Percentiles rank a stretch among this genome's conserved stretches.
These are phyloP conservation scores for Menidia menidia DNA, from an alignment of 2,797 vertebrate genomes.

Conservation along the genomic window DNA sequence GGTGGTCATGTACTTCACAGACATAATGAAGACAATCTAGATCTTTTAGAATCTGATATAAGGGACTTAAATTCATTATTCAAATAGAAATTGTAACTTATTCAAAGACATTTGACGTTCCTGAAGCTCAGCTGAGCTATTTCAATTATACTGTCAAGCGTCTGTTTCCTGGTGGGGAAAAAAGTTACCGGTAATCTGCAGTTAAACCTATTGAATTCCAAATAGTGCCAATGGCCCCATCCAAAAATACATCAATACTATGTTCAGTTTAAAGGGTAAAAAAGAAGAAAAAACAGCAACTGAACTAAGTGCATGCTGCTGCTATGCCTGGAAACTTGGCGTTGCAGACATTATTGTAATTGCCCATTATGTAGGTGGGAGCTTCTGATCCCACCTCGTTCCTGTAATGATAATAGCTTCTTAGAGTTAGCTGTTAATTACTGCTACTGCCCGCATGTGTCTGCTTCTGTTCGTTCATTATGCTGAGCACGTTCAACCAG, in stretches of 20 bases:
- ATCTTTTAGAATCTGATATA: not conserved
- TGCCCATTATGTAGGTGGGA: slow-evolving; percentile 66
- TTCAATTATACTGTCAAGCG: slow-evolving; percentile 17
- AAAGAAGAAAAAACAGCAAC: not conserved
- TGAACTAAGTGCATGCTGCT: not conserved
- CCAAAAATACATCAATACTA: not conserved
- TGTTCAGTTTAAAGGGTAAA: not conserved
- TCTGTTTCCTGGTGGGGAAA: not conserved
- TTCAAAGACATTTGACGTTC: not conserved
- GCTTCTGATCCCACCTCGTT: slow-evolving; percentile 61
- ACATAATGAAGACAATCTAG: slow-evolving; percentile 1
- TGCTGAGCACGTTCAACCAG: slow-evolving; percentile 54
- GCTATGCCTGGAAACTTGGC: slow-evolving; percentile 36
- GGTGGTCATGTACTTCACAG: not conserved
- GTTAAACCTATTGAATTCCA: slow-evolving; percentile 4
- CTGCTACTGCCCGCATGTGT: slow-evolving; percentile 43
- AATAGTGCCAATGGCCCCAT: slow-evolving; percentile 3
- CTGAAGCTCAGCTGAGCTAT: not conserved
- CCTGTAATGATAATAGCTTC: slow-evolving; percentile 65
- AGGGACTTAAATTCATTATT: not conserved
- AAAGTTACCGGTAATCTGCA: not conserved
- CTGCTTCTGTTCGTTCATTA: slow-evolving; percentile 40
- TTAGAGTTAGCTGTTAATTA: slow-evolving; percentile 69
- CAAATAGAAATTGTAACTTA: not conserved
- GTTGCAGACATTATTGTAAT: slow-evolving; percentile 42